A percentile compares a stretch with the other conserved stretches of the same genome.
Evolutionary conservation across 2,888 invertebrate species (phyloP).

Genomic region (Acrobasis suavella): DNA sequence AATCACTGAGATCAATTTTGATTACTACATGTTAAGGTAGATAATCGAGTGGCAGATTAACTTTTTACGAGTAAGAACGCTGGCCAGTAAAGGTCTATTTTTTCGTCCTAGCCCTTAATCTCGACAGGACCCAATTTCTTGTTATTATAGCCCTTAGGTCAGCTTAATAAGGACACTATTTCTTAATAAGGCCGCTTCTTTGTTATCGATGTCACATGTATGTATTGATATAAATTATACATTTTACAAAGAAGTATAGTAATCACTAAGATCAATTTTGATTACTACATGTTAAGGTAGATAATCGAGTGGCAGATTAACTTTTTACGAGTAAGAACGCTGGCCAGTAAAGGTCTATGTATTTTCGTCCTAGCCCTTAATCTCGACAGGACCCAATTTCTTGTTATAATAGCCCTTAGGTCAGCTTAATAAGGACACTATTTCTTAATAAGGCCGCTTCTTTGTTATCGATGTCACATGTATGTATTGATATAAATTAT

Average conservation of each 20-base stretch:
- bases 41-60: conserved; percentile 1
- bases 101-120: conserved; percentile 2
- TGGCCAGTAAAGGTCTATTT: not conserved
- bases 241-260: too few relatives aligned
- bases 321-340: conserved; percentile 7
- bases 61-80: conserved; percentile 7
- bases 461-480: too few relatives aligned
- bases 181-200: not conserved
- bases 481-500: too few relatives aligned
- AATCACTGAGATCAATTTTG: not conserved
- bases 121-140: conserved; percentile 2
- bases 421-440: conserved; percentile 8
- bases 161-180: conserved; percentile 5
- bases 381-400: conserved; percentile 7
- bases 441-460: not conserved
- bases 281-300: not conserved
- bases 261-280: not conserved
- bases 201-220: too few relatives aligned
- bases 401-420: conserved; percentile 7
- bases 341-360: not conserved
- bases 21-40: not conserved
- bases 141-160: conserved; percentile 12
- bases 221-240: too few relatives aligned
- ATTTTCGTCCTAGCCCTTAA: not conserved
- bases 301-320: conserved; percentile 1